Conservation (phyloP, 2,797 vertebrate species). For the Astyanax mexicanus region DNA sequence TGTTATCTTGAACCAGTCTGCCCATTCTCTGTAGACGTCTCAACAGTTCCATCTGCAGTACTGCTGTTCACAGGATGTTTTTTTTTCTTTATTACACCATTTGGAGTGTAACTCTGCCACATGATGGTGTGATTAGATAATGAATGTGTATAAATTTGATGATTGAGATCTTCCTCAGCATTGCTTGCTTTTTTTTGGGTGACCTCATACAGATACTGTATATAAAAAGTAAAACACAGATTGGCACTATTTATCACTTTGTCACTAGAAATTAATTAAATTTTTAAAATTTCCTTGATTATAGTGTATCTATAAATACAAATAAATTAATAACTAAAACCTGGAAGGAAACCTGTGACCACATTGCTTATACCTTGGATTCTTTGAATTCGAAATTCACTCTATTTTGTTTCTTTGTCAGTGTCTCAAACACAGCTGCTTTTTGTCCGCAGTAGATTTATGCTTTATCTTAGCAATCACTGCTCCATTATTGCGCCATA, state of each 20-base stretch:
- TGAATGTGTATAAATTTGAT: too few relatives aligned
- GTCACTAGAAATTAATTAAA: constrained; percentile 13
- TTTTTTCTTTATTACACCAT: too few relatives aligned
- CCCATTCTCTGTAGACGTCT: too few relatives aligned
- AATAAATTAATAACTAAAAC: not conserved
- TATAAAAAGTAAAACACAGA: not conserved
- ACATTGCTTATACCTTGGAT: not conserved
- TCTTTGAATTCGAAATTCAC: not conserved
- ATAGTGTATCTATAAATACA: too few relatives aligned
- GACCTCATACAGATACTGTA: not conserved
- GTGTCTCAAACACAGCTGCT: not conserved
- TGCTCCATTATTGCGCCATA: constrained; percentile 27
- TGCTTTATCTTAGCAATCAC: constrained; percentile 35
- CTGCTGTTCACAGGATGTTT: too few relatives aligned
- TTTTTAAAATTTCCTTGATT: constrained; percentile 15
- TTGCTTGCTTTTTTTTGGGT: too few relatives aligned
- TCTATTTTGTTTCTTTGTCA: not conserved
- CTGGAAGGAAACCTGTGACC: not conserved
- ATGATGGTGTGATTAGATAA: too few relatives aligned
- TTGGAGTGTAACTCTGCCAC: too few relatives aligned
- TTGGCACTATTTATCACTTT: constrained; percentile 5
- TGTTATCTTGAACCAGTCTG: too few relatives aligned
- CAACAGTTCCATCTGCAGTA: too few relatives aligned
- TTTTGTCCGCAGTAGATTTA: constrained; percentile 1
- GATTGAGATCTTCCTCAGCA: too few relatives aligned